Evolutionary conservation across 2,797 vertebrate species (phyloP), one percentile per base, ranked within the genome.

Genomic region (Typhlichthys eigenmanni): DNA sequence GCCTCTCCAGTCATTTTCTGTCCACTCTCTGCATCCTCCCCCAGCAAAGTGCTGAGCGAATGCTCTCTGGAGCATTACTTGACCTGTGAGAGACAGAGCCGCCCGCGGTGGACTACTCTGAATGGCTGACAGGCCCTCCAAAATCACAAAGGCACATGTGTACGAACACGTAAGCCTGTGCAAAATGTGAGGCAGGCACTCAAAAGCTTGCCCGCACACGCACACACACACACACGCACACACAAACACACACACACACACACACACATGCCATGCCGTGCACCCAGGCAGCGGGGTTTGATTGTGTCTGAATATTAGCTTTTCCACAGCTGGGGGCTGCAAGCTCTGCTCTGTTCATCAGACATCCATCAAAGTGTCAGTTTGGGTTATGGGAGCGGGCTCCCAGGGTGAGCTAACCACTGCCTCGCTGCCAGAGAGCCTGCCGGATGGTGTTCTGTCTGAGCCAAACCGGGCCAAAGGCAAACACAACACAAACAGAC

Each of bases 301-400:
- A 59, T 79, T 9, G 47, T 51, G 76, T 78, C 68, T 80, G 78
- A 86, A 83, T 83, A 87, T 83, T 82, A 74, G 76, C 81, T 89
- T 83, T 79, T 85, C 83, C 76, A 72, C 82, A 72, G 84, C 81
- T 81, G 74, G 85, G 82, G 78, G 80, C 80, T 76, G 76, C 78
- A 78, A 82, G 83, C 88, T 78, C 85, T 71, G 76, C 78, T 88
- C 76, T 38, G 68, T 71, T 85, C 84, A 87, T 85, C 85, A 86
- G 75, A 76, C 88, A 90, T 89, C 88, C 84, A 91, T 92, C 90
- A 91, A 84, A 72, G 84, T 90, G 88, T 89, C 90, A 86, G 77
- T 76, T 74, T 76, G 81, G 84, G 85, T 89, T 92, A 86, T 85
- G 80, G 84, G 85, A 82, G 58, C 64, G 32, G 64, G 79, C 69